Evolutionary conservation across 2,888 invertebrate genomes (phyloP).

Genomic region (Psylliodes chrysocephalus): DNA sequence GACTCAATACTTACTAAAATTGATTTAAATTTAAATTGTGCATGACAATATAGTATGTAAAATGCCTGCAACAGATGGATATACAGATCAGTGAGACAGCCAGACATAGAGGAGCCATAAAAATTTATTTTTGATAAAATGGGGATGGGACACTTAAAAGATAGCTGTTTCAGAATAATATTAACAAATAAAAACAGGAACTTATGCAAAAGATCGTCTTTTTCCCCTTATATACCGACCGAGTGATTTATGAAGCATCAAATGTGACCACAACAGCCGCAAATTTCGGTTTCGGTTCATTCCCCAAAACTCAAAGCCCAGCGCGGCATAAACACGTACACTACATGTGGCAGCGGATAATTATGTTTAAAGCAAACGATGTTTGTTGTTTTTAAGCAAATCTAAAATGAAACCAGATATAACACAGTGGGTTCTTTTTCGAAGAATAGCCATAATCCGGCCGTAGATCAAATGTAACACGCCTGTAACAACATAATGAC

Average conservation of each 20-base stretch:
- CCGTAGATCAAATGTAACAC: slow-evolving; percentile 61
- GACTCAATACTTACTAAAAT: no score
- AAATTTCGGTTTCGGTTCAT: not conserved
- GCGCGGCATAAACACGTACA: slow-evolving; percentile 52
- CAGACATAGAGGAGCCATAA: no score
- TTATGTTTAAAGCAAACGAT: slow-evolving; percentile 56
- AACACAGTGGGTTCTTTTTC: slow-evolving; percentile 54
- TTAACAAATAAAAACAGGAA: no score
- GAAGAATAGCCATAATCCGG: slow-evolving; percentile 56
- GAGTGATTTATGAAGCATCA: slow-evolving; percentile 47
- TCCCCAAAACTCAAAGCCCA: slow-evolving; percentile 49
- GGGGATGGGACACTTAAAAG: no score
- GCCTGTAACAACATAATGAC: slow-evolving; percentile 64
- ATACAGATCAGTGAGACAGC: no score
- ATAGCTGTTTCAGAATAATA: no score
- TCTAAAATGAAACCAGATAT: slow-evolving; percentile 57
- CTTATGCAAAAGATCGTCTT: no score
- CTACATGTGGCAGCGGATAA: slow-evolving; percentile 58
- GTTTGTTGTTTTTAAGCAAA: slow-evolving; percentile 62
- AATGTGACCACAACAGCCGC: slow-evolving; percentile 45
- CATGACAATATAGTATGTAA: no score
- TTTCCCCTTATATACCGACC: no score
- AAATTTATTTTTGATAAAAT: no score
- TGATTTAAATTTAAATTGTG: no score
- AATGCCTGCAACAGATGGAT: no score